Base-by-base conservation (phyloP, 2,113 vertebrate species). In the Perccottus glenii region DNA sequence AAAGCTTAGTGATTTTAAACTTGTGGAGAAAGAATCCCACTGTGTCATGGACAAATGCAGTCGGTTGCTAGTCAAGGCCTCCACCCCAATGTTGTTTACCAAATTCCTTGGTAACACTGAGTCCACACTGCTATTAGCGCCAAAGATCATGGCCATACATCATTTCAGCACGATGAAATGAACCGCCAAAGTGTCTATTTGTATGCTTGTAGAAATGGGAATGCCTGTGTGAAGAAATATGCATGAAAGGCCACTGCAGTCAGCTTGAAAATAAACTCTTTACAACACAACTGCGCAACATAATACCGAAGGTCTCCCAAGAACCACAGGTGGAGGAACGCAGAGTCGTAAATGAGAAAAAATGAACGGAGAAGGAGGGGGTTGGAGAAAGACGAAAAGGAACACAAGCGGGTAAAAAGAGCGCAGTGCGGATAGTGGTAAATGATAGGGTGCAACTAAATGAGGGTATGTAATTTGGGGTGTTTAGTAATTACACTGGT, bases 401-500 rank as follows among this genome's bases (percentile, higher is more conserved):
- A 50, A 62, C 16, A n/a, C 75, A 56, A 43, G 82, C 64, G 57
- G 80, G 74, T 74, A 75, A 84, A 89, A 81, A 70, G 59, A 89
- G 77, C 47, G 27, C 81, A 66, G n/a, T 85, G 85, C 70, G 85
- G 83, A 87, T 81, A 70, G 82, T 78, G 79, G 86, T 70, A 89
- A 90, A 90, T 90, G 78, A 90, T 84, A 89, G 87, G 86, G 86
- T 87, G 69, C 68, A 81, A 81, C 84, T 87, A 90, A 89, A 88
- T 86, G 87, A 88, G 78, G 85, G 78, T 89, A 88, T 90, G 89
- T 90, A 90, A 90, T 90, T 90, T 90, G 82, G 87, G 83, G 84
- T 90, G 87, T 90, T 90, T 88, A 86, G 89, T 88, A 90, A 90
- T 90, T 90, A 87, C 80, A 72, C 83, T 85, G 75, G 86, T 85